Conservation (phyloP, 23 tunicate species). For the Clavelina lepadiformis region DNA sequence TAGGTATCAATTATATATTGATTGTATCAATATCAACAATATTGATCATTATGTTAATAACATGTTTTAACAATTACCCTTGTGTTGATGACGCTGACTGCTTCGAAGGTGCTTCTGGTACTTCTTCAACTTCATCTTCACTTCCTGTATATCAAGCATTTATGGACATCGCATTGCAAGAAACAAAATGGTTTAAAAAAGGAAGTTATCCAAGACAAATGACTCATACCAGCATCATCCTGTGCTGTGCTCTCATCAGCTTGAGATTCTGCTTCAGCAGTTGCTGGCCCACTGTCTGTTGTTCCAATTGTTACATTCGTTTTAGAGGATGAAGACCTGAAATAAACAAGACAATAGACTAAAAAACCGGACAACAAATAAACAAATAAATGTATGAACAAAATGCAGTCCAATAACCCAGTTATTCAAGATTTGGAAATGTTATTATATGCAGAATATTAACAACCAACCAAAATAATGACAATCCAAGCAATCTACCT, state of each 20-base stretch:
- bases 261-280: conserved; percentile 20
- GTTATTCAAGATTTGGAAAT: too few species aligned
- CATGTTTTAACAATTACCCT: conserved; percentile 21
- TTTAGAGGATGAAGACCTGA: conserved; percentile 41
- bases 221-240: conserved; percentile 34
- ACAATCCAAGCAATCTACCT: background rate
- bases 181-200: conserved; percentile 6
- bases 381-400: background rate
- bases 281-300: conserved; percentile 11
- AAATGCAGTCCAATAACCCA: too few species aligned
- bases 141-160: conserved; percentile 67
- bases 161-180: too few species aligned
- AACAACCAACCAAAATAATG: too few species aligned
- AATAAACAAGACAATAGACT: too few species aligned
- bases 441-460: too few species aligned
- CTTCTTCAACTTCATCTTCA: conserved; percentile 89
- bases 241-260: conserved; percentile 47
- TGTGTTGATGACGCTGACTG: conserved; percentile 32
- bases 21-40: too few species aligned
- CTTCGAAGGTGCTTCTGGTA: conserved; percentile 54
- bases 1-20: too few species aligned
- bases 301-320: conserved; percentile 11
- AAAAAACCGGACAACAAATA: too few species aligned
- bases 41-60: too few species aligned
- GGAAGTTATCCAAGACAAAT: too few species aligned